Percentiles rank a stretch among this genome's conserved stretches.
These are phyloP conservation scores for Channa maculata DNA, from an alignment of 2,113 vertebrate genomes.

Conservation along the genomic window DNA sequence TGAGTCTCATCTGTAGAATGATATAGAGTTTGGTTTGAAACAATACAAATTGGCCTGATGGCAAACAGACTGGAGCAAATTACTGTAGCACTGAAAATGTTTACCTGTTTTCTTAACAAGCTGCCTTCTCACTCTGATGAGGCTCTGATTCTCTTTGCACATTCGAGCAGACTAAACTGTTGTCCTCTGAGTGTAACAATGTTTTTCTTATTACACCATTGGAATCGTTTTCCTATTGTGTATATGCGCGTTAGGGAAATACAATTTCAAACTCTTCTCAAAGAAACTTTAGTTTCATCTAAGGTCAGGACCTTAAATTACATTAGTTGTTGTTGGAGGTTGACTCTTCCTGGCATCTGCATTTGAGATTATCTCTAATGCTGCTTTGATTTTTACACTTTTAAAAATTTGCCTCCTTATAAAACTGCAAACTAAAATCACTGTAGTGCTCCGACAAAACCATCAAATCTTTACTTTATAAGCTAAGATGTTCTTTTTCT, in stretches of 20 bases:
- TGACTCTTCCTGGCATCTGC: no score
- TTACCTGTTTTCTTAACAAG: slow-evolving; percentile 69
- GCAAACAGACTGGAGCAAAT: slow-evolving; percentile 68
- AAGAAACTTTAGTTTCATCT: background rate
- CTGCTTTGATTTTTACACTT: no score
- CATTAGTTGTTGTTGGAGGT: no score
- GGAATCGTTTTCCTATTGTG: background rate
- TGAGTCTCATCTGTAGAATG: slow-evolving; percentile 51
- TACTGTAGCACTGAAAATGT: slow-evolving; percentile 48
- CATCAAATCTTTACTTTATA: no score
- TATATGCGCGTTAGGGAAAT: background rate
- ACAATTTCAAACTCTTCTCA: no score
- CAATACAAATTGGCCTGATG: slow-evolving; percentile 61
- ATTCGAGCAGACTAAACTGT: slow-evolving; percentile 5
- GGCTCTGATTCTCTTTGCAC: slow-evolving; percentile 22
- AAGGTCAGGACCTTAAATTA: background rate
- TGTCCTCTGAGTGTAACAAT: slow-evolving; percentile 5
- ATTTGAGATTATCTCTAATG: no score
- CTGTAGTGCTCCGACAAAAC: no score
- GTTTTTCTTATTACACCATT: slow-evolving; percentile 8
- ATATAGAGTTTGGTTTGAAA: slow-evolving; percentile 56
- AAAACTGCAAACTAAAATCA: no score
- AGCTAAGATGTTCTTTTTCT: no score
- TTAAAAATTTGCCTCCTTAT: no score
- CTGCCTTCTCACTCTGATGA: slow-evolving; percentile 42